Base-by-base conservation (phyloP, 2,113 vertebrate species). In the Colistium nudipinnis region DNA sequence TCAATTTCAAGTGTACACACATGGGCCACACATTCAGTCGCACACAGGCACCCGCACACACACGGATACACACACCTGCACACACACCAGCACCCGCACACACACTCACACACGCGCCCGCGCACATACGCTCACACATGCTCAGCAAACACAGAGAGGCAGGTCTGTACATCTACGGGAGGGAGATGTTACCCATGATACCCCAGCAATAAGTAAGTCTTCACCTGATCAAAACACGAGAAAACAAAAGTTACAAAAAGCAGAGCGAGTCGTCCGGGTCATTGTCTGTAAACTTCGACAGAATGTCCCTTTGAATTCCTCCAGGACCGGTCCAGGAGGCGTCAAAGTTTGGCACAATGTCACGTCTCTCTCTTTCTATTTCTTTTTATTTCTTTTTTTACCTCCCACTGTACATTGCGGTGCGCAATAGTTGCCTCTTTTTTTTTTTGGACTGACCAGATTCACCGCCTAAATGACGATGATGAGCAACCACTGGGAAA, bases 401-500 rank as follows among this genome's bases (percentile, higher is more conserved):
- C n/a, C n/a, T n/a, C n/a, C n/a, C n/a, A 82, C 77, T 84, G 78
- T 84, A 88, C 80, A 85, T 57, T 33, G 53, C 64, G 30, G 70
- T 81, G 81, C 66, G 76, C 76, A 61, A 71, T 61, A 84, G 69
- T 66, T 49, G 61, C 54, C 69, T 77, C 68, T 80, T 74, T 47
- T 57, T 77, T 66, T 80, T 74, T 47, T 57, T 90, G 92, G 94
- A 95, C 91, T 92, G 93, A 95, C 92, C 90, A 93, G 93, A 93
- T 95, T 95, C 39, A 56, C 83, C 92, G 94, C 62, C 71, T 66
- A 94, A 17, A 10, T 4, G 4, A 93, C 87, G 92, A 94, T 91
- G 92, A 96, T 94, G 95, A 96, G 91, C 94, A 95, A 93, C 65
- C 75, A 94, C 89, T 93, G n/a, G n/a, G 92, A 92, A 92, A 94